These are phyloP conservation scores for Lutjanus erythropterus DNA, from an alignment of 2,113 vertebrate genomes.

Conservation along the genomic window DNA sequence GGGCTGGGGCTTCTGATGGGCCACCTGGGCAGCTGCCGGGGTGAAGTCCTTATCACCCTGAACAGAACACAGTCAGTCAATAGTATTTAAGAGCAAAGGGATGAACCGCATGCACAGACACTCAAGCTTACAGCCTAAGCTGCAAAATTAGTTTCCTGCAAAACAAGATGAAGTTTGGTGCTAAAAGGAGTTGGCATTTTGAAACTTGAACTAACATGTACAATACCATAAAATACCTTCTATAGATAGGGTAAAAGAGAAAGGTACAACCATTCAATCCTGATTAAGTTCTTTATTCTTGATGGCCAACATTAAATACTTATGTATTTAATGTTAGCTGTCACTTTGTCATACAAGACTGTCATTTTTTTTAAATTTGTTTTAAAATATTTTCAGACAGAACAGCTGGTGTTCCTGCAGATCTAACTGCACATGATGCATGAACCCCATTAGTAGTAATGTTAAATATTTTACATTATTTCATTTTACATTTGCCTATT, in stretches of 20 bases:
- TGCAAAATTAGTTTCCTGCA: background rate
- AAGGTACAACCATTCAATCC: background rate
- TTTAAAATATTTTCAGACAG: background rate
- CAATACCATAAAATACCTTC: too few relatives aligned
- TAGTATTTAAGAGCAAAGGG: background rate
- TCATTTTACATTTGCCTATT: background rate
- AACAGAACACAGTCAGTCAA: conserved; percentile 31
- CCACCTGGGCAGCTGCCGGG: conserved; percentile 96
- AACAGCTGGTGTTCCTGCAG: conserved; percentile 1
- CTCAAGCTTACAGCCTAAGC: background rate
- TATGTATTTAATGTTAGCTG: too few relatives aligned
- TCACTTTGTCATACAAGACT: background rate
- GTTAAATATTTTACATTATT: too few relatives aligned
- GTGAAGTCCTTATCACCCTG: conserved; percentile 99
- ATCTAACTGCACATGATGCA: conserved; percentile 10
- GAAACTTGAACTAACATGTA: background rate
- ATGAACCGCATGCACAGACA: background rate
- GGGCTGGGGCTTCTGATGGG: conserved; percentile 98
- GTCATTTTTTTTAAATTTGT: too few relatives aligned
- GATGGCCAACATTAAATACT: background rate
- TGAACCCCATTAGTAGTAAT: too few relatives aligned
- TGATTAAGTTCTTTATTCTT: background rate
- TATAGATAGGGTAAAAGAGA: background rate
- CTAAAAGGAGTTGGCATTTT: background rate
- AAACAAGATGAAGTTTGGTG: background rate